phyloP scores from a whole-genome alignment of 2,888 invertebrate species.

The Nematopogon swammerdamellus region DNA sequence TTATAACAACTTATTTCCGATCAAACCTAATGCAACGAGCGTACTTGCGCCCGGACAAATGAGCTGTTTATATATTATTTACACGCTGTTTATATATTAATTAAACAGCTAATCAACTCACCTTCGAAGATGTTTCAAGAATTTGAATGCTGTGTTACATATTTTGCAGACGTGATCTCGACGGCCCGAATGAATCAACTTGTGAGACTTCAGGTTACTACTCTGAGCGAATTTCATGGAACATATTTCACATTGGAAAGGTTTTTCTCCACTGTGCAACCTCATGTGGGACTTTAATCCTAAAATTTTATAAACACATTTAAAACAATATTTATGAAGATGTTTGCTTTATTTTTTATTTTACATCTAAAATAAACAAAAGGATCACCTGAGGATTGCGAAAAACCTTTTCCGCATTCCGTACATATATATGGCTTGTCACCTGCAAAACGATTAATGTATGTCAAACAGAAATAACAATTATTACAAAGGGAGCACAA shows the following conservation, averaged over 20 bases:
- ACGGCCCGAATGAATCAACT: conserved; percentile 11
- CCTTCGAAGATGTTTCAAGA: conserved; percentile 13
- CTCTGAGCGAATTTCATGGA: conserved; percentile 11
- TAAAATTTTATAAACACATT: no score
- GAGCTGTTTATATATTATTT: neutral
- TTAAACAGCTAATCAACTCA: neutral
- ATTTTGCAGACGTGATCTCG: conserved; percentile 10
- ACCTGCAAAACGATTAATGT: conserved; percentile 11
- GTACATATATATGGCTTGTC: conserved; percentile 12
- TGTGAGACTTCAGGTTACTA: conserved; percentile 12
- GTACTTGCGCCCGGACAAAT: no score
- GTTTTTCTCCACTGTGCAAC: conserved; percentile 36
- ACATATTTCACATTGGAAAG: conserved; percentile 20
- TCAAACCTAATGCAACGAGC: no score
- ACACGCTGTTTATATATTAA: neutral
- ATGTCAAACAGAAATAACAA: no score
- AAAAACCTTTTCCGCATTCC: conserved; percentile 13
- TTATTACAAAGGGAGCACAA: neutral
- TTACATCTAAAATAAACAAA: conserved; percentile 1
- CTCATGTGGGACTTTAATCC: conserved; percentile 26
- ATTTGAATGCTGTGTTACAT: conserved; percentile 12
- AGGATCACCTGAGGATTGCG: conserved; percentile 10
- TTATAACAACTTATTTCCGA: no score
- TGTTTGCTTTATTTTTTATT: no score
- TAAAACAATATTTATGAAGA: no score